These are phyloP conservation scores for Smittia aterrima DNA, from an alignment of 2,888 invertebrate genomes.

Conservation along the genomic window DNA sequence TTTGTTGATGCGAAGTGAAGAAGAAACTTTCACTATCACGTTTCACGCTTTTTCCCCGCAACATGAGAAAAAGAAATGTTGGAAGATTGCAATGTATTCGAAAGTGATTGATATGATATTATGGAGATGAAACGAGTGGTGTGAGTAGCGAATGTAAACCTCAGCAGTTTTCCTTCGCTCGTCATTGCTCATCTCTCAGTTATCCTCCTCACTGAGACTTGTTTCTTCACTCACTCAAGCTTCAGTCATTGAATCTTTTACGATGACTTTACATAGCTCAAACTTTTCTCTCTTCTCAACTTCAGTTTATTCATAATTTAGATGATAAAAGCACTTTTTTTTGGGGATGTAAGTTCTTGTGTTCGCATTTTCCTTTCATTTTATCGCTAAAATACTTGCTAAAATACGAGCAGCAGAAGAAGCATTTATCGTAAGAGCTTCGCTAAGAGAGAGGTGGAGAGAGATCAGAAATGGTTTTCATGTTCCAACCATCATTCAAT, in stretches of 20 bases:
- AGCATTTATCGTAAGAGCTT: background rate
- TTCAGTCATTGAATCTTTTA: constrained; percentile 16
- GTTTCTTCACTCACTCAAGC: background rate
- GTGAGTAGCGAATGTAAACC: constrained; percentile 27
- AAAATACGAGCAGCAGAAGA: background rate
- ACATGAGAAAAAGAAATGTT: background rate
- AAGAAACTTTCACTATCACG: constrained; percentile 25
- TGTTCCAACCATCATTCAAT: background rate
- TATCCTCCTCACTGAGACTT: background rate
- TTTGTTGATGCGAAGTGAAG: background rate
- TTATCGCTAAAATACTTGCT: background rate
- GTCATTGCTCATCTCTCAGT: background rate
- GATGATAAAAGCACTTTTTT: constrained; percentile 38
- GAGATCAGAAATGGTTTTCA: background rate
- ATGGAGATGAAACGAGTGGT: background rate
- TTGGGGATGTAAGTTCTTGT: background rate
- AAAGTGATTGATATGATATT: constrained; percentile 35
- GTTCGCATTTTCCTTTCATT: constrained; percentile 1
- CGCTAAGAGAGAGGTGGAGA: background rate
- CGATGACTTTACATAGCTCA: background rate
- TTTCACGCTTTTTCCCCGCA: constrained; percentile 14
- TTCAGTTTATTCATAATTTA: constrained; percentile 34
- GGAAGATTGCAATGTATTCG: constrained; percentile 13
- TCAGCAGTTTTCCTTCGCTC: constrained; percentile 27
- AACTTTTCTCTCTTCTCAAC: background rate